These are phyloP conservation scores for Propithecus deckenii DNA, from an alignment of 2,797 vertebrate genomes.

Conservation along the genomic window DNA sequence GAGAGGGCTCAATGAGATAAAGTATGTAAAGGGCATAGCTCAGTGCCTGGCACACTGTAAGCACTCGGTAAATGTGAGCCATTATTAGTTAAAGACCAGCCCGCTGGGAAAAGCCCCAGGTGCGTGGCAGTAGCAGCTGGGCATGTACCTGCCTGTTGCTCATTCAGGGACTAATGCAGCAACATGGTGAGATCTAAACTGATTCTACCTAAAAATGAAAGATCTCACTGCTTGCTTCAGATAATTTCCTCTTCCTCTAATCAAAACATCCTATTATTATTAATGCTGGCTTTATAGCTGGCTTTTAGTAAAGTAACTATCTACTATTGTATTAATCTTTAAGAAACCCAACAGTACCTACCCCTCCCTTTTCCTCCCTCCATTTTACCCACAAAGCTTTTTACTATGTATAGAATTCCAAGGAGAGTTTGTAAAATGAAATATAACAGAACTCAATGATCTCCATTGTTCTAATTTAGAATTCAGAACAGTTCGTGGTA, in stretches of 20 bases:
- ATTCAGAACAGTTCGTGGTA: not conserved
- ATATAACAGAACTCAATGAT: not conserved
- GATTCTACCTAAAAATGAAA: not conserved
- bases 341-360: not conserved
- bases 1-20: not conserved
- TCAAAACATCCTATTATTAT: not conserved
- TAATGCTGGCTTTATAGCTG: not conserved
- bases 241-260: not conserved
- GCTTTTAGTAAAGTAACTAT: not conserved
- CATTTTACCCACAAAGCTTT: not conserved
- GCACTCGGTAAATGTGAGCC: not conserved
- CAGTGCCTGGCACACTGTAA: not conserved
- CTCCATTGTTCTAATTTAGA: not conserved
- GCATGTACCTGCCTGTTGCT: not conserved
- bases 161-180: not conserved
- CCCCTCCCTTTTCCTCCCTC: not conserved
- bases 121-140: not conserved
- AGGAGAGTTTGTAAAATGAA: conserved; percentile 34
- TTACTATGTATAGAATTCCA: not conserved
- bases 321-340: not conserved
- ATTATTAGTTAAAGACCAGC: not conserved
- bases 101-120: not conserved
- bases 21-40: not conserved
- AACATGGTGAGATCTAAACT: not conserved
- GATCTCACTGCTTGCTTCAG: not conserved